phyloP scores from a whole-genome alignment of 2,113 vertebrate species.

The Xenopus tropicalis region DNA sequence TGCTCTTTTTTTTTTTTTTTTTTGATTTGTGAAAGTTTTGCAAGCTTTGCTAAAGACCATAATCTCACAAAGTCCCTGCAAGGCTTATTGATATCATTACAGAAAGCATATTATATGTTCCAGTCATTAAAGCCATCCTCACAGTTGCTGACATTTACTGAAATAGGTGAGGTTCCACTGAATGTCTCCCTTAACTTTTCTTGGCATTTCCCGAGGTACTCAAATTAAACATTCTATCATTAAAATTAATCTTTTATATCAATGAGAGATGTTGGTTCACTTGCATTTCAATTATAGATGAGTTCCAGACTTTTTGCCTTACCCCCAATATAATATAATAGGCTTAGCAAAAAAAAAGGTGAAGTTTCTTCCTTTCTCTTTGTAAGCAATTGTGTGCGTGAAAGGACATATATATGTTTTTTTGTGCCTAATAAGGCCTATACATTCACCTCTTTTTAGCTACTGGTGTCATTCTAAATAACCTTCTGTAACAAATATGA shows the following conservation, averaged over 20 bases:
- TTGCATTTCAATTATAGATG: conserved; percentile 59
- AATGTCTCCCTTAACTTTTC: conserved; percentile 62
- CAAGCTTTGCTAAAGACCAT: conserved; percentile 61
- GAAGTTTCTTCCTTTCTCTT: too few species aligned
- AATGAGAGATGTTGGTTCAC: conserved; percentile 65
- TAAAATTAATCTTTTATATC: conserved; percentile 65
- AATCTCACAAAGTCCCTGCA: conserved; percentile 72
- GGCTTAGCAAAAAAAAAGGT: too few species aligned
- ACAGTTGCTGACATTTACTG: conserved; percentile 73
- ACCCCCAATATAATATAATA: too few species aligned
- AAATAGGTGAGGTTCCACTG: conserved; percentile 64
- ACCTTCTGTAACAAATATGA: too few species aligned
- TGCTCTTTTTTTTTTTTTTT: neutral
- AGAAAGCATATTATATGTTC: conserved; percentile 68
- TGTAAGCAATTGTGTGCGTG: too few species aligned
- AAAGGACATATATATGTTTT: too few species aligned
- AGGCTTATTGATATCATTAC: conserved; percentile 81
- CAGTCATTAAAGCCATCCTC: conserved; percentile 75
- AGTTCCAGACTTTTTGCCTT: neutral
- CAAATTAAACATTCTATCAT: conserved; percentile 70
- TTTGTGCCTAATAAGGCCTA: too few species aligned
- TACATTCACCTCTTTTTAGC: too few species aligned
- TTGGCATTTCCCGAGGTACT: conserved; percentile 56
- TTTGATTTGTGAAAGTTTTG: conserved; percentile 38
- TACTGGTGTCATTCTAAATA: too few species aligned